Conservation (phyloP, 2,113 vertebrate genomes). For the Pardalotus punctatus region DNA sequence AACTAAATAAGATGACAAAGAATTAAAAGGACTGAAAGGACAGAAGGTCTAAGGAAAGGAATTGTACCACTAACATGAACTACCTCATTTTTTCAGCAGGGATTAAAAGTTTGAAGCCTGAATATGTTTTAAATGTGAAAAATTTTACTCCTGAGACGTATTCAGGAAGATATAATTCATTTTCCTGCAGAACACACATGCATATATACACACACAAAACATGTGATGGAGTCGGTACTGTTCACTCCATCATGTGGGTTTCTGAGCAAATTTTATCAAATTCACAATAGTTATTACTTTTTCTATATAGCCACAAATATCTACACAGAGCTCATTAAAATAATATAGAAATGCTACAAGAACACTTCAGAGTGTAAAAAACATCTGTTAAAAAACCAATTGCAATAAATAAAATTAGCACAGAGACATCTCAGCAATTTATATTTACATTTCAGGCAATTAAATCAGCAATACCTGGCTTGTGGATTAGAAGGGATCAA, state of each 20-base stretch:
- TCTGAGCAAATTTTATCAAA: slow-evolving; percentile 7
- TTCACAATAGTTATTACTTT: slow-evolving; percentile 7
- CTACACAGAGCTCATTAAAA: slow-evolving; percentile 26
- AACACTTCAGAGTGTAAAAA: neutral
- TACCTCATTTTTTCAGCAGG: neutral
- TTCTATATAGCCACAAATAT: slow-evolving; percentile 40
- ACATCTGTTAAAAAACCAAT: neutral
- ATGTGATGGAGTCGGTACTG: neutral
- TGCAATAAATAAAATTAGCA: slow-evolving; percentile 40
- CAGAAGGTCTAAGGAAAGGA: slow-evolving; percentile 1
- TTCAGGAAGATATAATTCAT: slow-evolving; percentile 58
- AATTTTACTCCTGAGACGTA: slow-evolving; percentile 49
- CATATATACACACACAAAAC: neutral
- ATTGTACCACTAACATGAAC: neutral
- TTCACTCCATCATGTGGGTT: neutral
- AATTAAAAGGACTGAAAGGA: neutral
- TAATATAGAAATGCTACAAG: neutral
- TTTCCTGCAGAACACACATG: slow-evolving; percentile 29
- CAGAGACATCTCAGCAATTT: slow-evolving; percentile 37
- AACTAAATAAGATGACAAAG: slow-evolving; percentile 2
- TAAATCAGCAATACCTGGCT: slow-evolving; percentile 57
- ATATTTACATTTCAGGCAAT: slow-evolving; percentile 67
- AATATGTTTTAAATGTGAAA: slow-evolving; percentile 53
- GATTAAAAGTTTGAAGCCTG: slow-evolving; percentile 52
- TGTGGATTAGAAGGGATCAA: slow-evolving; percentile 52